These are phyloP conservation scores for Leptopilina clavipes DNA, from an alignment of 1,140 invertebrate genomes.

Conservation along the genomic window DNA sequence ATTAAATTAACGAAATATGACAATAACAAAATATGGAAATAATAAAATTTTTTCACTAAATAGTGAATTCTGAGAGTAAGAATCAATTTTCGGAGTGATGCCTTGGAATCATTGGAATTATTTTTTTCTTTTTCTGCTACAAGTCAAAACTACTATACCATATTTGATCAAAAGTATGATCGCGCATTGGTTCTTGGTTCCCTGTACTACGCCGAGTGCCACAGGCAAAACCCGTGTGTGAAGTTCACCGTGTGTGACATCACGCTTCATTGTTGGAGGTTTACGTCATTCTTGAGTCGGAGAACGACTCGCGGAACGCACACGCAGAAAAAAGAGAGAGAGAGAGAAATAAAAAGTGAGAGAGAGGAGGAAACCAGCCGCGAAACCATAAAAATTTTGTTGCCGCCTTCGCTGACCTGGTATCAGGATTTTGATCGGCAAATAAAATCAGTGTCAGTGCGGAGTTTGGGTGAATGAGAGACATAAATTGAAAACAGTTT, in stretches of 20 bases:
- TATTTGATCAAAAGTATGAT: constrained; percentile 18
- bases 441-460: constrained; percentile 23
- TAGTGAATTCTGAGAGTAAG: too few species aligned
- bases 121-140: background rate
- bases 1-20: background rate
- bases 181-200: constrained; percentile 43
- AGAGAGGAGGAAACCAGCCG: constrained; percentile 39
- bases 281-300: constrained; percentile 72
- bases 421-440: constrained; percentile 30
- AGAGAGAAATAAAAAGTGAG: constrained; percentile 41
- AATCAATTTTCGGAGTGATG: too few species aligned
- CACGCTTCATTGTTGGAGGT: constrained; percentile 75
- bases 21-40: too few species aligned
- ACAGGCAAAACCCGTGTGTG: constrained; percentile 36
- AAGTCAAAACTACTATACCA: background rate
- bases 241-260: constrained; percentile 63
- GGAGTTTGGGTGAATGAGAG: background rate
- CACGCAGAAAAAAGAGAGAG: constrained; percentile 38
- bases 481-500: background rate
- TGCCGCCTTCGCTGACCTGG: constrained; percentile 31
- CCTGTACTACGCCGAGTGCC: constrained; percentile 44
- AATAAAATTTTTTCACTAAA: too few species aligned
- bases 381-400: constrained; percentile 53
- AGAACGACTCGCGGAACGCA: constrained; percentile 51
- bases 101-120: too few species aligned